Percentiles rank a stretch among this genome's conserved stretches.
phyloP scores from a whole-genome alignment of 2,888 invertebrate species.

The Agonopterix alstromeriana region DNA sequence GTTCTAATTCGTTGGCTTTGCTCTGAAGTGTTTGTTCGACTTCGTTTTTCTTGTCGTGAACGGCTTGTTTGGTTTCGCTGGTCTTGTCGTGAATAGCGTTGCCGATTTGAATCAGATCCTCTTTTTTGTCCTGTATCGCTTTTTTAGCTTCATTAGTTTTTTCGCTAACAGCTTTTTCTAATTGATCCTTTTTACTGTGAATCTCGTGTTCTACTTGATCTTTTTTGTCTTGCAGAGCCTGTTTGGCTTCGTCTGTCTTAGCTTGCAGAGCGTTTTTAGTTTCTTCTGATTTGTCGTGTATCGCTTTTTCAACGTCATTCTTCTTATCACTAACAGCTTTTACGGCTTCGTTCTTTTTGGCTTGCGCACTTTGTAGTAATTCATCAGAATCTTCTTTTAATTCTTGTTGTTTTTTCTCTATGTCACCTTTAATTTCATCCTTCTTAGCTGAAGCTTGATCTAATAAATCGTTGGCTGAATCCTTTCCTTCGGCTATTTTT shows the following conservation, averaged over 20 bases:
- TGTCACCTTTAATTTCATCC: conserved; percentile 40
- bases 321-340: conserved; percentile 16
- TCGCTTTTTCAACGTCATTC: conserved; percentile 16
- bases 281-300: conserved; percentile 22
- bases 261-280: conserved; percentile 16
- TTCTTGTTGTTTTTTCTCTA: conserved; percentile 41
- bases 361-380: conserved; percentile 14
- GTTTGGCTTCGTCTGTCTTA: conserved; percentile 21
- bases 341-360: conserved; percentile 13
- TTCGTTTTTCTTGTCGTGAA: conserved; percentile 17
- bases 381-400: conserved; percentile 30
- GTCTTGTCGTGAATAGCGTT: conserved; percentile 18
- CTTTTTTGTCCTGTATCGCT: conserved; percentile 15
- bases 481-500: conserved; percentile 53
- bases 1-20: conserved; percentile 11
- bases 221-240: conserved; percentile 25
- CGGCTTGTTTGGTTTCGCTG: conserved; percentile 16
- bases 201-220: conserved; percentile 26
- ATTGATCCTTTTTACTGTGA: conserved; percentile 27
- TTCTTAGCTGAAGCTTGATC: conserved; percentile 50
- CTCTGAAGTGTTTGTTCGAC: conserved; percentile 17
- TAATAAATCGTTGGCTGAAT: conserved; percentile 44
- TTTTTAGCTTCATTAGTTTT: conserved; percentile 20
- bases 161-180: conserved; percentile 15
- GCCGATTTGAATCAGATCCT: conserved; percentile 15